Evolutionary conservation across 2,797 vertebrate species (phyloP), one percentile per base, ranked within the genome.

Genomic region (Oreonectes daqikongensis): DNA sequence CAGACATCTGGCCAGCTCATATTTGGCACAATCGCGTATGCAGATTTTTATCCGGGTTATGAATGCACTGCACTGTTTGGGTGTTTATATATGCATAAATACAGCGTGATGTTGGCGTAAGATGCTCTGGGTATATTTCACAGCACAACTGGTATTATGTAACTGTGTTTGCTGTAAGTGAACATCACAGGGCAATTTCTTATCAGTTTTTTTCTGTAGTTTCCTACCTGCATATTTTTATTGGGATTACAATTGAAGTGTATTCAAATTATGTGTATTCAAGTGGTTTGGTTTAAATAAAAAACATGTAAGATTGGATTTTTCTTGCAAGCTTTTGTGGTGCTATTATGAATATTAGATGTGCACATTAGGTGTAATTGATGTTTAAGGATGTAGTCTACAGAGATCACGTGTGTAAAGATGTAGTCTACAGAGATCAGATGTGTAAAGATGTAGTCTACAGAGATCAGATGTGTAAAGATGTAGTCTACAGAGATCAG

Each of bases 1-100:
- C 38, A 73, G 55, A 71, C 53, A 55, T 77, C 59, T 66, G 69
- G 35, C 44, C 1, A 22, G 67, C n/a, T 77, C 63, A 77, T 53
- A 46, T 55, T 68, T 63, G 69, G 26, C 69, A 63, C n/a, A n/a
- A n/a, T 26, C 8, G 60, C 30, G 46, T 35, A 46, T 30, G 22
- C 30, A 38, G 46, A 68, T 63, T 24, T 35, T 76, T 80, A 66
- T 72, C 42, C 18, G 15, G n/a, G 63, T 32, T n/a, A 63, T 72
- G 46, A 77, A 60, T 66, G 40, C 30, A 5, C 22, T 22, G 10
- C 7, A 59, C 26, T 76, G 61, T 68, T 18, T 68, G 69, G 5
- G n/a, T 68, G 24, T 42, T 77, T 32, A 44, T 35, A 7, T 61
- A 8, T 59, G 14, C 53, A 57, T 3, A 57, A 26, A 6, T 57